Conservation (phyloP, 2,888 invertebrate species). For the Torymus aiolomorphi region DNA sequence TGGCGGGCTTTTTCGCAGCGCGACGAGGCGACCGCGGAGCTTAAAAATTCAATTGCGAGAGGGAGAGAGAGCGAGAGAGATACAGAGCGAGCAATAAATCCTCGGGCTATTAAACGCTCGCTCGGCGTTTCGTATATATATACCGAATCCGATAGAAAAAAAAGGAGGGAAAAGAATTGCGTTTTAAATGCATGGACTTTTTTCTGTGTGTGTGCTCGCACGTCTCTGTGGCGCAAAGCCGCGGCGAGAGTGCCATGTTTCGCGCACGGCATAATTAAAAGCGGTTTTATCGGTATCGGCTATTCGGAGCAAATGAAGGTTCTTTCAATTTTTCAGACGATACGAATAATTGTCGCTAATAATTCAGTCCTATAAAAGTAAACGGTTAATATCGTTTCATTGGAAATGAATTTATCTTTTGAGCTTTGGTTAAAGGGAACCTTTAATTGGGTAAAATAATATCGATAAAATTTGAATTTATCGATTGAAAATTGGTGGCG, state of each 20-base stretch:
- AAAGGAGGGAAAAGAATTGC: neutral
- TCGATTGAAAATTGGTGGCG: no score
- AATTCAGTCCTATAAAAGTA: neutral
- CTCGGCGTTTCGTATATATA: constrained; percentile 20
- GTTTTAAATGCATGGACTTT: constrained; percentile 22
- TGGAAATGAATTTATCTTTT: no score
- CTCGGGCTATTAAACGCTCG: constrained; percentile 25
- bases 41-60: constrained; percentile 34
- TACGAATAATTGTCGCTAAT: neutral
- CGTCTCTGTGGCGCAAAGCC: no score
- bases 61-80: constrained; percentile 8
- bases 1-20: neutral
- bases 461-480: no score
- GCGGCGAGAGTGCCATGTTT: neutral
- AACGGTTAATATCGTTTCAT: no score
- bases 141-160: constrained; percentile 11
- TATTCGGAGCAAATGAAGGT: neutral
- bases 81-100: constrained; percentile 22
- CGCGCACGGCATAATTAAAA: constrained; percentile 7
- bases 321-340: neutral
- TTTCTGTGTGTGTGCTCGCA: neutral
- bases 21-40: neutral
- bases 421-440: no score
- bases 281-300: neutral
- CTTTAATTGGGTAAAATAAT: no score